These are phyloP conservation scores for Lophura nycthemera DNA, from an alignment of 2,113 vertebrate species.

Conservation along the genomic window DNA sequence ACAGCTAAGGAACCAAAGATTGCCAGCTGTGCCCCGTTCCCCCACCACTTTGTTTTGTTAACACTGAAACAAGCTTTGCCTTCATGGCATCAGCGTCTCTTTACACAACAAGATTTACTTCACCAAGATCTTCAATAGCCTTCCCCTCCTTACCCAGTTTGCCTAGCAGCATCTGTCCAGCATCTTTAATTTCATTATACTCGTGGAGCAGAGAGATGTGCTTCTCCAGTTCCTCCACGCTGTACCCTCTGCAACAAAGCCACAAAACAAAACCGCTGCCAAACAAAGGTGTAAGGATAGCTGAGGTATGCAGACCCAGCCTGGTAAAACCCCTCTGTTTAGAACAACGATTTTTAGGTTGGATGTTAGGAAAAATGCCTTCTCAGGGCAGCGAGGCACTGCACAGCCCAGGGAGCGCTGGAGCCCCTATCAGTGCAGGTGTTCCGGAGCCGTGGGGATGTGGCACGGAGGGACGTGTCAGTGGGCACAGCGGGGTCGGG, in stretches of 20 bases:
- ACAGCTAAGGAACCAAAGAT: neutral
- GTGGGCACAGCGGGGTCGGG: no score
- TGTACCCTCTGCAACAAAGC: conserved; percentile 82
- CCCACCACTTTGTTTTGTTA: neutral
- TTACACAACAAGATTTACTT: neutral
- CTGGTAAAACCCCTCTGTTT: neutral
- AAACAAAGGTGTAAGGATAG: no score
- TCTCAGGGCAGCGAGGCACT: no score
- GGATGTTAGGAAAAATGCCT: neutral
- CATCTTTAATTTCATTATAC: conserved; percentile 96
- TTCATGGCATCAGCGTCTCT: accelerated
- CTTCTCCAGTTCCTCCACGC: conserved; percentile 85
- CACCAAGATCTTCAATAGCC: neutral
- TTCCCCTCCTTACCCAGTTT: conserved; percentile 85
- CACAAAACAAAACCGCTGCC: neutral
- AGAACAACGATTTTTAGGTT: neutral
- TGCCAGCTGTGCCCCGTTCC: neutral
- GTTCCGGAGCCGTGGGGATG: no score
- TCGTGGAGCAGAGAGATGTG: conserved; percentile 92
- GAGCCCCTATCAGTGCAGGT: no score
- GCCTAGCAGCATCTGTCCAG: conserved; percentile 91
- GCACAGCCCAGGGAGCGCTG: no score
- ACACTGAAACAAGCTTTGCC: neutral
- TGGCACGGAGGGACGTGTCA: no score
- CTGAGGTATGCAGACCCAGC: neutral